A percentile compares a stretch with the other conserved stretches of the same genome.
These are phyloP conservation scores for Cygnus buccinator DNA, from an alignment of 2,113 vertebrate species.

Conservation along the genomic window DNA sequence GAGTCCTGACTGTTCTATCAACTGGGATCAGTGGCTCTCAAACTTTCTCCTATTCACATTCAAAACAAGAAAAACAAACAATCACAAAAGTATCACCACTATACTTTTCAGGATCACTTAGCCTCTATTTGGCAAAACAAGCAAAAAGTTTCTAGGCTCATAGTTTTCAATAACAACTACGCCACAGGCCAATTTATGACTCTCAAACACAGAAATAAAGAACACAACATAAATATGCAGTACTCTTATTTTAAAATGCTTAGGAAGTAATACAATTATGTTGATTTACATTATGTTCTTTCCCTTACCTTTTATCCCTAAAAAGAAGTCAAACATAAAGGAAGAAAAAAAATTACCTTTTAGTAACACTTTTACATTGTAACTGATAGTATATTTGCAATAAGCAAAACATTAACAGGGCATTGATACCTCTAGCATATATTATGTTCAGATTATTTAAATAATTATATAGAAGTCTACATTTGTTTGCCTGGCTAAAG, in stretches of 20 bases:
- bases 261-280: not conserved
- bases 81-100: not conserved
- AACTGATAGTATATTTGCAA: not conserved
- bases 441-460: not conserved
- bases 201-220: not conserved
- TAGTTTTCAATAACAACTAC: not conserved
- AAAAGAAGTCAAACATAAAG: not conserved
- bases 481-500: not conserved
- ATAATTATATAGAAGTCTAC: not conserved
- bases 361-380: not conserved
- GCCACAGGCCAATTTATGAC: not conserved
- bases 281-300: not conserved
- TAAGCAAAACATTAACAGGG: not conserved
- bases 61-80: not conserved
- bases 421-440: not conserved
- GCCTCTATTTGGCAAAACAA: not conserved
- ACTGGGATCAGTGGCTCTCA: not conserved
- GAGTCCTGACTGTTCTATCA: not conserved
- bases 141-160: not conserved
- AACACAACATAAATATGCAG: not conserved
- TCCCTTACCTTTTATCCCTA: not conserved
- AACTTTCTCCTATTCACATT: not conserved
- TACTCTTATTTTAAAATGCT: not conserved
- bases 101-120: not conserved
- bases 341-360: not conserved